Percentiles rank a stretch among this genome's conserved stretches.
phyloP scores from a whole-genome alignment of 2,797 vertebrate species.

The Jordanella pulchra region DNA sequence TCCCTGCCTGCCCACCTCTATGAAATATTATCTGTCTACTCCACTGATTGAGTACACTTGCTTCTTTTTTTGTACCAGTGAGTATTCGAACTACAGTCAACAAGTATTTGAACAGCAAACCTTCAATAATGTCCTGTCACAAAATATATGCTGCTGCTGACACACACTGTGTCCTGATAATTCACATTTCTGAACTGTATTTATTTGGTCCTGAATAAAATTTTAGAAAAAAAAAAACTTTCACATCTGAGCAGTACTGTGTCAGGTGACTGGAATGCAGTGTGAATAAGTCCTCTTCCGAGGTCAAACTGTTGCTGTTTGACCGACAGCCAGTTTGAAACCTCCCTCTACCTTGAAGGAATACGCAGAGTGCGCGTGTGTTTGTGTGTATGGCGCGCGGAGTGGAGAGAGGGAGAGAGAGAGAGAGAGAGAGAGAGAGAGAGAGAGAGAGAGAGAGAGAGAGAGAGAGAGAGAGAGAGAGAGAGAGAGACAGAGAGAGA shows the following conservation, averaged over 20 bases:
- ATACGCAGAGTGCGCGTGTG: slow-evolving; percentile 31
- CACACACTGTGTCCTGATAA: background rate
- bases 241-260: slow-evolving; percentile 49
- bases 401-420: slow-evolving; percentile 6
- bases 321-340: slow-evolving; percentile 56
- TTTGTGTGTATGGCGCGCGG: background rate
- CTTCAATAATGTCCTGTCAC: too few species aligned
- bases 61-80: too few species aligned
- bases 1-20: too few species aligned
- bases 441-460: background rate
- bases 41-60: too few species aligned
- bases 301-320: slow-evolving; percentile 68
- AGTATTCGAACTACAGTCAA: too few species aligned
- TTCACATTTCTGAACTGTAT: background rate
- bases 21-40: too few species aligned
- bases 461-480: slow-evolving; percentile 21
- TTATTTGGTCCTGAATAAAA: slow-evolving; percentile 9
- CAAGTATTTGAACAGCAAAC: too few species aligned
- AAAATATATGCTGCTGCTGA: too few species aligned
- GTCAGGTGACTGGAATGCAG: slow-evolving; percentile 71
- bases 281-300: slow-evolving; percentile 48
- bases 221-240: slow-evolving; percentile 22
- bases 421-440: background rate
- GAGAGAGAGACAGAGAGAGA: slow-evolving; percentile 37
- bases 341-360: slow-evolving; percentile 53